Base-by-base conservation (phyloP, 2,888 invertebrate genomes). In the Stenodera caucasica region DNA sequence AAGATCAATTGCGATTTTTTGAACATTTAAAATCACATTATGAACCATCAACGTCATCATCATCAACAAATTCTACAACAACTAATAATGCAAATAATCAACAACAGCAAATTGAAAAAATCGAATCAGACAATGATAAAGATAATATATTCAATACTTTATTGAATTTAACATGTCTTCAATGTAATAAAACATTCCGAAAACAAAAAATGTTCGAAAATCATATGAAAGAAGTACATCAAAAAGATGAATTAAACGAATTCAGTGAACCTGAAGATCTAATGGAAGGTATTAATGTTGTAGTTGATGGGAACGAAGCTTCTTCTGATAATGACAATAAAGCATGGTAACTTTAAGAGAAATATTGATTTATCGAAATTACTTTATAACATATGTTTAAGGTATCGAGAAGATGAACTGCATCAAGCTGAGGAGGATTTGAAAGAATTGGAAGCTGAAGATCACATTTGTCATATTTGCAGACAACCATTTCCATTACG, bases 201-300 rank as follows among this genome's bases (percentile, higher is more conserved):
- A 84, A 87, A 55, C 86, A 87, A 75, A 88, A 85, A 72, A 84
- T 86, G 2, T 86, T 83, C 65, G 88, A 88, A 63, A 81, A 83
- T 0, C 88, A 89, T 71, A 81, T 87, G 67, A 83, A 84, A 64
- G 85, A 86, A 49, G 82, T 81, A 1, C 88, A 88, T 72, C 81
- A 77, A 30, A 82, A 81, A 69, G 76, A 78, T 32, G 78, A 79
- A 58, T 85, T 89, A 73, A 87, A 87, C 65, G 93, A 93, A 78
- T 93, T 93, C 77, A 92, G 91, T 68, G 93, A 92, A 72, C 89
- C 92, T 0, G 93, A 93, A 77, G 93, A 93, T 79, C 85, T 93
- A 78, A 90, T 93, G 86, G 92, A 90, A 72, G 92, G 92, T 51
- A 92, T 93, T 70, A 85, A 91, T 69, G 90, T 90, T 68, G 88